phyloP scores from a whole-genome alignment of 2,888 invertebrate genomes.

The Platerodrilus igneus region DNA sequence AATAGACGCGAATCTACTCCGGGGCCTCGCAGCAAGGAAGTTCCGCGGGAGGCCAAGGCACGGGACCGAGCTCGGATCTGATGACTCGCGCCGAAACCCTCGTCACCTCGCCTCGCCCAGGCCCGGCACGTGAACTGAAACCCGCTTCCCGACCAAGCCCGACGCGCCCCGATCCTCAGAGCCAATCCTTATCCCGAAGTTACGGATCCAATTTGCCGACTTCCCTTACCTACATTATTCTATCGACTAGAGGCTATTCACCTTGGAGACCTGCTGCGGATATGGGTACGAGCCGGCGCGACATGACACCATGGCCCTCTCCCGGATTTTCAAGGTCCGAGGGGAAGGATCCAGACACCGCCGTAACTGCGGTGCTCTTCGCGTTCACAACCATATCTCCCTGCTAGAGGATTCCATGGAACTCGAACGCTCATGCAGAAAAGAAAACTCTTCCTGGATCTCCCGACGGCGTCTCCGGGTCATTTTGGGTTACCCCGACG shows the following conservation, averaged over 20 bases:
- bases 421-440: slow-evolving; percentile 53
- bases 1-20: slow-evolving; percentile 19
- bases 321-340: slow-evolving; percentile 46
- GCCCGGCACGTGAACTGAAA: slow-evolving; percentile 33
- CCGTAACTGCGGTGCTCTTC: slow-evolving; percentile 50
- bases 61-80: slow-evolving; percentile 45
- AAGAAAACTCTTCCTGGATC: slow-evolving; percentile 52
- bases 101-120: slow-evolving; percentile 47
- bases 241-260: slow-evolving; percentile 62
- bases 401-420: slow-evolving; percentile 53
- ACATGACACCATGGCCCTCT: slow-evolving; percentile 37
- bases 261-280: slow-evolving; percentile 74
- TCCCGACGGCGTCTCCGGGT: slow-evolving; percentile 56
- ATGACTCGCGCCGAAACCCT: slow-evolving; percentile 47
- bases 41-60: slow-evolving; percentile 46
- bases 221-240: slow-evolving; percentile 52
- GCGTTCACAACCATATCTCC: slow-evolving; percentile 44
- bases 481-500: slow-evolving; percentile 51
- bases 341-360: slow-evolving; percentile 49
- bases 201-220: slow-evolving; percentile 64
- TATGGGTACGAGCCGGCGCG: slow-evolving; percentile 58
- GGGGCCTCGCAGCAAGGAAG: slow-evolving; percentile 33
- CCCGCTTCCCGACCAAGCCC: slow-evolving; percentile 54
- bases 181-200: slow-evolving; percentile 70
- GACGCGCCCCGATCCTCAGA: slow-evolving; percentile 62